These are phyloP conservation scores for Orgyia antiqua DNA, from an alignment of 2,888 invertebrate genomes.

Conservation along the genomic window DNA sequence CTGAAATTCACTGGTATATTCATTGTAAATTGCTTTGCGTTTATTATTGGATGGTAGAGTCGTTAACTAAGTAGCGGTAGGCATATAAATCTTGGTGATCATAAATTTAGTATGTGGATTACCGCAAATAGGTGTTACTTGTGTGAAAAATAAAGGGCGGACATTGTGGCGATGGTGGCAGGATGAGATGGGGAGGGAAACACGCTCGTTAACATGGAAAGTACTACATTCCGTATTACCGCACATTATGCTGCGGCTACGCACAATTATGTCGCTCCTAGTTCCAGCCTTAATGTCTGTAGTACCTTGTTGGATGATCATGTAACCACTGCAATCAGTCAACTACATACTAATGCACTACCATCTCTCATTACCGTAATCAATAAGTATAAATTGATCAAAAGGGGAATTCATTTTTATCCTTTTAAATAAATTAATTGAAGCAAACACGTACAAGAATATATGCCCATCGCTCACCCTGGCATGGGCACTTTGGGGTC, in stretches of 20 bases:
- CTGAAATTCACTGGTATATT: conserved; percentile 51
- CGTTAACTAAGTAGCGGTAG: conserved; percentile 44
- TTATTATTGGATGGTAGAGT: conserved; percentile 33
- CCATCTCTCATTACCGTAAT: not conserved
- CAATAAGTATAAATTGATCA: too few relatives aligned
- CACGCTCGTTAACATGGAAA: conserved; percentile 61
- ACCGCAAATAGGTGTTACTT: conserved; percentile 64
- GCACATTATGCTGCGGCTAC: conserved; percentile 57
- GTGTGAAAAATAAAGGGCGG: conserved; percentile 50
- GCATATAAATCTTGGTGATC: conserved; percentile 37
- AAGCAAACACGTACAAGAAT: too few relatives aligned
- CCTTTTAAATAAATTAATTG: too few relatives aligned
- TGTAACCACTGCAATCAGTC: conserved; percentile 18
- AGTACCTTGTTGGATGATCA: conserved; percentile 24
- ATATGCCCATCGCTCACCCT: too few relatives aligned
- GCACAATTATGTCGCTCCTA: conserved; percentile 47
- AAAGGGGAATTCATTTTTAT: too few relatives aligned
- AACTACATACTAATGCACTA: conserved; percentile 11
- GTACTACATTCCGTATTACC: conserved; percentile 61
- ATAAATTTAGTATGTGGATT: conserved; percentile 49
- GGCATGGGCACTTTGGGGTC: too few relatives aligned
- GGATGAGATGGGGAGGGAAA: conserved; percentile 27
- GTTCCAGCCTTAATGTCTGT: conserved; percentile 17
- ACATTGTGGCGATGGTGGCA: conserved; percentile 47
- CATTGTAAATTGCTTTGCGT: conserved; percentile 44